phyloP scores from a whole-genome alignment of 2,797 vertebrate genomes.

The Peromyscus melanophrys region DNA sequence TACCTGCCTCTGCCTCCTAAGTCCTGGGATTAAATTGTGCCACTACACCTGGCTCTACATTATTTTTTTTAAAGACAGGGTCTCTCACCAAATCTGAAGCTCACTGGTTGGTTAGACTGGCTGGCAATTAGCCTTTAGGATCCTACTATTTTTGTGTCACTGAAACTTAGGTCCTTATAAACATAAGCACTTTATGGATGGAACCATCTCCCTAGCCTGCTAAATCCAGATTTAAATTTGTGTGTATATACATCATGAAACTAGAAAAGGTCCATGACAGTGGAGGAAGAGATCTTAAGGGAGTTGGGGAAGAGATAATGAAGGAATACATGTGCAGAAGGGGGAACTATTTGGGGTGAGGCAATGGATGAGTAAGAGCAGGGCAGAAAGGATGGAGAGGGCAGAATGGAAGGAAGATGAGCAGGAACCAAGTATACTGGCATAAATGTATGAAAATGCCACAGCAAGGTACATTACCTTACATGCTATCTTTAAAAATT shows the following conservation, averaged over 20 bases:
- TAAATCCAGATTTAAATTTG: background rate
- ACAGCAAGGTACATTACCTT: background rate
- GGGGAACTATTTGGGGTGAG: background rate
- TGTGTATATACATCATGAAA: background rate
- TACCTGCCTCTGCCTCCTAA: background rate
- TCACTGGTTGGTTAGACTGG: background rate
- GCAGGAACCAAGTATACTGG: background rate
- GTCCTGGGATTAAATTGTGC: too few relatives aligned
- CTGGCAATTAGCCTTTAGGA: background rate
- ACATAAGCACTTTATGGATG: background rate
- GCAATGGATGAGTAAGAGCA: background rate
- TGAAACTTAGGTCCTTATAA: background rate
- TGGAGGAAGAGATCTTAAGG: background rate
- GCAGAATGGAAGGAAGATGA: background rate
- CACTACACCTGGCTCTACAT: background rate
- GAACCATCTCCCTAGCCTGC: background rate
- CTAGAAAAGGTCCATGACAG: background rate
- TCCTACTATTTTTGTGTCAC: background rate
- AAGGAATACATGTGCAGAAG: background rate
- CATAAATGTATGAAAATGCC: background rate
- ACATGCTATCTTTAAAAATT: background rate
- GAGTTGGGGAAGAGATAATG: background rate
- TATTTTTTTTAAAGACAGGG: background rate
- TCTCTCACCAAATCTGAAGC: background rate
- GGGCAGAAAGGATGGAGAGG: background rate